Evolutionary conservation across 2,113 vertebrate species (phyloP).

Genomic region (Perca fluviatilis): DNA sequence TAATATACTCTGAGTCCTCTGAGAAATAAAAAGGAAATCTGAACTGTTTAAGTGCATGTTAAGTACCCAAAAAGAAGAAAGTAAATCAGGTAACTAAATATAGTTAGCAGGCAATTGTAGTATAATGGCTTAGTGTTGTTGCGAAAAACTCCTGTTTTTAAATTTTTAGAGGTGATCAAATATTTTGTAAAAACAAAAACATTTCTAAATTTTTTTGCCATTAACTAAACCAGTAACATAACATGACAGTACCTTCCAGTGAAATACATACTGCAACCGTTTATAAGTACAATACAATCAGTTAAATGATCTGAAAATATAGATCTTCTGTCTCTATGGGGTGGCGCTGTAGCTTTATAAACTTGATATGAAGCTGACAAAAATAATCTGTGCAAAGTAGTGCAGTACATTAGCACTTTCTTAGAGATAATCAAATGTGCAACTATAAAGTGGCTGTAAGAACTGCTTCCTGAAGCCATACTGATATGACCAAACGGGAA

Average conservation of each 20-base stretch:
- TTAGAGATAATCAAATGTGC: constrained; percentile 76
- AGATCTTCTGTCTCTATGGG: constrained; percentile 74
- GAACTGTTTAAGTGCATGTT: constrained; percentile 16
- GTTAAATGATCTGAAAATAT: constrained; percentile 80
- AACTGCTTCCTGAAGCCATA: constrained; percentile 61
- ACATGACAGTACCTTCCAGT: constrained; percentile 56
- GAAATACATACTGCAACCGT: constrained; percentile 71
- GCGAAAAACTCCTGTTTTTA: constrained; percentile 7
- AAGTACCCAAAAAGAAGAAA: constrained; percentile 23
- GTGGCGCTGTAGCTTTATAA: constrained; percentile 65
- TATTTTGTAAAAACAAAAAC: constrained; percentile 49
- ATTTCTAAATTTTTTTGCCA: constrained; percentile 49
- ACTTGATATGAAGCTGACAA: constrained; percentile 63
- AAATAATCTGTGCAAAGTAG: constrained; percentile 80
- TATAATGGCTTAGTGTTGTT: constrained; percentile 57
- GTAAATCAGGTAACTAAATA: constrained; percentile 46
- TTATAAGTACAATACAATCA: constrained; percentile 78
- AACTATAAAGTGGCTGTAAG: constrained; percentile 64
- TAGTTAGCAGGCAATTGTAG: constrained; percentile 44
- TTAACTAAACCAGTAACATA: constrained; percentile 53
- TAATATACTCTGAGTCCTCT: constrained; percentile 28
- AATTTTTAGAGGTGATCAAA: constrained; percentile 39
- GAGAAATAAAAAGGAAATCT: constrained; percentile 30
- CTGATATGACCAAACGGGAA: constrained; percentile 55
- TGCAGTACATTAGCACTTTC: constrained; percentile 64